Evolutionary conservation across 2,113 vertebrate species (phyloP).

Genomic region (Cyprichromis sp.): DNA sequence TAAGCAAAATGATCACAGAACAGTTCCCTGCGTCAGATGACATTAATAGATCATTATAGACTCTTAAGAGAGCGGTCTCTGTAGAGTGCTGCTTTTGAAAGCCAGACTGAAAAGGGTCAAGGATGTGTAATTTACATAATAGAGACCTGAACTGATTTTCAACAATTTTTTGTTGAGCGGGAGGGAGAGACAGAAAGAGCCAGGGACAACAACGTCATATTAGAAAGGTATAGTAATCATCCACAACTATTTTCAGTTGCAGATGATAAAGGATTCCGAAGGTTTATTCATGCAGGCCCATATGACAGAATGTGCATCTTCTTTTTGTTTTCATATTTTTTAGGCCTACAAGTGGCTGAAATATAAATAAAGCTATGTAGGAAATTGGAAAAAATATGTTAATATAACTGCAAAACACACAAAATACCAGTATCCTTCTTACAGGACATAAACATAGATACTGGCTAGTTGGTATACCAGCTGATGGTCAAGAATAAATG

Average conservation of each 20-base stretch:
- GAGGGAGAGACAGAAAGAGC: neutral
- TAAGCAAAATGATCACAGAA: too few species aligned
- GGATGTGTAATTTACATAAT: too few species aligned
- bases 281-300: neutral
- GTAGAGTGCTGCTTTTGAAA: too few species aligned
- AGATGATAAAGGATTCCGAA: neutral
- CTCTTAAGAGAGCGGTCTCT: too few species aligned
- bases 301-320: neutral
- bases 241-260: neutral
- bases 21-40: too few species aligned
- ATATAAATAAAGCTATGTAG: neutral
- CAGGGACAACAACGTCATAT: neutral
- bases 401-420: neutral
- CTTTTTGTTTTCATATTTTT: neutral
- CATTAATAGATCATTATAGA: too few species aligned
- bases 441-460: neutral
- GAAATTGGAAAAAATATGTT: neutral
- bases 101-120: too few species aligned
- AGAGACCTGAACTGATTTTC: too few species aligned
- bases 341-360: neutral
- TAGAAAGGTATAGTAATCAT: neutral
- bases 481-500: neutral
- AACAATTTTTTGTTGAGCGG: neutral
- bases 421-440: neutral
- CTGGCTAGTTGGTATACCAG: neutral